phyloP scores from a whole-genome alignment of 2,888 invertebrate genomes.

The Zaprionus obscuricornis region DNA sequence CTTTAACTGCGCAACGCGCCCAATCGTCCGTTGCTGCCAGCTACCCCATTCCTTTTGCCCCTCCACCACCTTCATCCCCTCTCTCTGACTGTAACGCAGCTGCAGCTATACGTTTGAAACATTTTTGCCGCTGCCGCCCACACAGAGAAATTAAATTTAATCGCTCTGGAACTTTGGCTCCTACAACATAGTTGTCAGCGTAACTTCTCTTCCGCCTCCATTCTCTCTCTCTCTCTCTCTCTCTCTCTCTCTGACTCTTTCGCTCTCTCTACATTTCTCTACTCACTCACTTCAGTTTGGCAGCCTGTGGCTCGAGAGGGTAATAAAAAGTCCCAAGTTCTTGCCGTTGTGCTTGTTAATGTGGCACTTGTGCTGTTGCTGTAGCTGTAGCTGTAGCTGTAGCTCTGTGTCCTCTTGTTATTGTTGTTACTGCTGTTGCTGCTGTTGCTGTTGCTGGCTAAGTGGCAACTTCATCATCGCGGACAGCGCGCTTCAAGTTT shows the following conservation, averaged over 20 bases:
- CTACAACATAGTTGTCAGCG: background rate
- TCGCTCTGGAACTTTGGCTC: conserved; percentile 58
- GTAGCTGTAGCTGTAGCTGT: conserved; percentile 35
- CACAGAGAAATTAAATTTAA: conserved; percentile 69
- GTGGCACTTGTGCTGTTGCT: conserved; percentile 63
- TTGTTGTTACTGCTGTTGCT: conserved; percentile 36
- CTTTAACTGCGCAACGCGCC: conserved; percentile 41
- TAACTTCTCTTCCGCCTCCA: background rate
- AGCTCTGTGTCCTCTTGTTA: too few relatives aligned
- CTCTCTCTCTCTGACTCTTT: background rate
- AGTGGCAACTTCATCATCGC: conserved; percentile 73
- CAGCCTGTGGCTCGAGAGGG: conserved; percentile 51
- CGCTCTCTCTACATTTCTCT: too few relatives aligned
- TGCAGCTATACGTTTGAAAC: too few relatives aligned
- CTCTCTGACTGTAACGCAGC: too few relatives aligned
- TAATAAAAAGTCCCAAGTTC: conserved; percentile 68
- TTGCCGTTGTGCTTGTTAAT: conserved; percentile 63
- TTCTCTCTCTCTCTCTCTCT: background rate
- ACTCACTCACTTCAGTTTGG: conserved; percentile 13
- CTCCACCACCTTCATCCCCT: too few relatives aligned
- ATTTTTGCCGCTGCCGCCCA: conserved; percentile 48
- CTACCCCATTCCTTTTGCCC: too few relatives aligned
- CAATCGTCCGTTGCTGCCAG: conserved; percentile 32
- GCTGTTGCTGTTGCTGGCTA: conserved; percentile 49
- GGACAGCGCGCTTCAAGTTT: conserved; percentile 56